Evolutionary conservation across 2,113 vertebrate genomes (phyloP).

Genomic region (Zingel zingel): DNA sequence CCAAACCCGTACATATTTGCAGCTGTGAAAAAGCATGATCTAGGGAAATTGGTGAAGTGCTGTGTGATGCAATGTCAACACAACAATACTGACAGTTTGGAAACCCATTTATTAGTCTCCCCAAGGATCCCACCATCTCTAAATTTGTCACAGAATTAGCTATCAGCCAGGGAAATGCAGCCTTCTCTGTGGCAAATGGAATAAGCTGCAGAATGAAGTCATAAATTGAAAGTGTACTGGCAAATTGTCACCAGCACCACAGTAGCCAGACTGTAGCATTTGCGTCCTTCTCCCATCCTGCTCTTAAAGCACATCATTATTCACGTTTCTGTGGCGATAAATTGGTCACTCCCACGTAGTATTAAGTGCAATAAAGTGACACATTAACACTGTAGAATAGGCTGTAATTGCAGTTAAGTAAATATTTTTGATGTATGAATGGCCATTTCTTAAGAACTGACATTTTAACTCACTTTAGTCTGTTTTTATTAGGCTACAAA

Average conservation of each 20-base stretch:
- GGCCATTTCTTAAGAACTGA: slow-evolving; percentile 33
- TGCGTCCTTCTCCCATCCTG: slow-evolving; percentile 50
- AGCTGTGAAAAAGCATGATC: slow-evolving; percentile 32
- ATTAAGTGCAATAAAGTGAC: slow-evolving; percentile 51
- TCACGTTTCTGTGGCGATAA: slow-evolving; percentile 21
- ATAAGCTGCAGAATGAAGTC: slow-evolving; percentile 50
- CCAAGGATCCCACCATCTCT: slow-evolving; percentile 50
- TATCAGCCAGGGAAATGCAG: slow-evolving; percentile 31
- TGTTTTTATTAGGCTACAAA: slow-evolving; percentile 12
- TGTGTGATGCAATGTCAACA: slow-evolving; percentile 61
- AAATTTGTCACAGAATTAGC: slow-evolving; percentile 60
- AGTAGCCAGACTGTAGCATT: slow-evolving; percentile 41
- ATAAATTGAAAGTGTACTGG: slow-evolving; percentile 51
- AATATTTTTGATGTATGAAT: slow-evolving; percentile 45
- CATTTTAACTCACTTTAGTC: slow-evolving; percentile 52
- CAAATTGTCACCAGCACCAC: slow-evolving; percentile 39
- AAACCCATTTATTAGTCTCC: slow-evolving; percentile 68
- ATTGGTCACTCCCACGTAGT: slow-evolving; percentile 59
- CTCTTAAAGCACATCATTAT: slow-evolving; percentile 40
- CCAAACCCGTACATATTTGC: slow-evolving; percentile 15
- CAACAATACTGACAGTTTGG: slow-evolving; percentile 55
- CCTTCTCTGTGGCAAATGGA: slow-evolving; percentile 52
- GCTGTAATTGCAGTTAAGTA: slow-evolving; percentile 52
- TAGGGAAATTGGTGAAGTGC: slow-evolving; percentile 53
- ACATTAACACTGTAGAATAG: slow-evolving; percentile 37